Conservation (phyloP, 30 jellyfish, hydroid and myxozoan species). For the Aurelia sp. region DNA sequence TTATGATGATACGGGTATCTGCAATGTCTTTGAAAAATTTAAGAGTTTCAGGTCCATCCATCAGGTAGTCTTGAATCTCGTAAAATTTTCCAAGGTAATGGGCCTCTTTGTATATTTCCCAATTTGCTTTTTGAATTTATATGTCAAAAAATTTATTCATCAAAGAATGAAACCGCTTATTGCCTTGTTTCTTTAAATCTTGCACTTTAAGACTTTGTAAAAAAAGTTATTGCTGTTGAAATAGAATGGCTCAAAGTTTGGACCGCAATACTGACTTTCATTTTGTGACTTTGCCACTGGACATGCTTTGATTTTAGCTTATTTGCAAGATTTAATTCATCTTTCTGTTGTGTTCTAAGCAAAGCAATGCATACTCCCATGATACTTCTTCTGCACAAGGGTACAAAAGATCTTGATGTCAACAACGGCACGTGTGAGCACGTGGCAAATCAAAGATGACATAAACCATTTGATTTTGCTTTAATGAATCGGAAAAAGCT, state of each 20-base stretch:
- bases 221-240: no score
- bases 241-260: conserved; percentile 59
- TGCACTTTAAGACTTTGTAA: no score
- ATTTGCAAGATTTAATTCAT: conserved; percentile 6
- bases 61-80: not conserved
- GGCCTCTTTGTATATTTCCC: conserved; percentile 35
- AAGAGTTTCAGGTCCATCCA: not conserved
- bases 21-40: not conserved
- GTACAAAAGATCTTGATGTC: conserved; percentile 4
- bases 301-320: conserved; percentile 28
- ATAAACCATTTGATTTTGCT: conserved; percentile 3
- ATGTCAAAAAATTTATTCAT: no score
- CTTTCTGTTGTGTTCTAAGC: conserved; percentile 23
- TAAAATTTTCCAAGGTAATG: conserved; percentile 1
- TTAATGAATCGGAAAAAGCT: conserved; percentile 26
- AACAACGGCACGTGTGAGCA: conserved; percentile 42
- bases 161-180: no score
- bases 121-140: conserved; percentile 37
- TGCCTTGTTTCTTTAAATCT: no score
- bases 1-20: not conserved
- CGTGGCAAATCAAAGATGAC: conserved; percentile 31
- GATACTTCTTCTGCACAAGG: conserved; percentile 13
- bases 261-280: conserved; percentile 64
- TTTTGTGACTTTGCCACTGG: conserved; percentile 67
- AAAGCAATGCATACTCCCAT: conserved; percentile 21